A percentile compares a stretch with the other conserved stretches of the same genome.
These are phyloP conservation scores for Merluccius polli DNA, from an alignment of 2,797 vertebrate genomes.

Conservation along the genomic window DNA sequence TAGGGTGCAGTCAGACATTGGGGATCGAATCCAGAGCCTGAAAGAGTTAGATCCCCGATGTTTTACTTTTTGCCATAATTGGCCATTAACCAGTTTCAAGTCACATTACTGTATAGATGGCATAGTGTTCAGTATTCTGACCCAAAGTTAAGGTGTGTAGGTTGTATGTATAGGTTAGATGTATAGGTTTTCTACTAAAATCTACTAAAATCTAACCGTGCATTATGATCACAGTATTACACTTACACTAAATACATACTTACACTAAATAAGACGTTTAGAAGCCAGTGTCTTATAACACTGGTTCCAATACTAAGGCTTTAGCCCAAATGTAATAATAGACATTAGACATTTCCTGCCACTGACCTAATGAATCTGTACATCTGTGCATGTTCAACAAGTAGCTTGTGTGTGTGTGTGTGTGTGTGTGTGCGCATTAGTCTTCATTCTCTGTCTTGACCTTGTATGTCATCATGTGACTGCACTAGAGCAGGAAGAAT, in stretches of 20 bases:
- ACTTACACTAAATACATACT: too few species aligned
- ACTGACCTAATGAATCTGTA: conserved; percentile 10
- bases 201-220: background rate
- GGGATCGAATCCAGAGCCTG: too few species aligned
- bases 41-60: too few species aligned
- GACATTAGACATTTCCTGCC: conserved; percentile 14
- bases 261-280: too few species aligned
- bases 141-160: too few species aligned
- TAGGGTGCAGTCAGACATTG: too few species aligned
- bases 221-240: background rate
- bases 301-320: conserved; percentile 8
- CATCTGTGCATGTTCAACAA: conserved; percentile 10
- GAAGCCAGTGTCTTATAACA: background rate
- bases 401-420: conserved; percentile 10
- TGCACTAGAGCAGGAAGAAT: conserved; percentile 38
- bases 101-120: too few species aligned
- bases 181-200: too few species aligned
- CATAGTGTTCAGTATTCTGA: too few species aligned
- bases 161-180: too few species aligned
- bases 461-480: conserved; percentile 24
- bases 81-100: too few species aligned
- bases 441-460: background rate
- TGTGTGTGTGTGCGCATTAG: conserved; percentile 7
- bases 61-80: background rate
- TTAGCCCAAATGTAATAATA: conserved; percentile 30